Percentiles rank a stretch among this genome's conserved stretches.
phyloP scores from a whole-genome alignment of 2,888 invertebrate species.

The Drosophila kokeensis region DNA sequence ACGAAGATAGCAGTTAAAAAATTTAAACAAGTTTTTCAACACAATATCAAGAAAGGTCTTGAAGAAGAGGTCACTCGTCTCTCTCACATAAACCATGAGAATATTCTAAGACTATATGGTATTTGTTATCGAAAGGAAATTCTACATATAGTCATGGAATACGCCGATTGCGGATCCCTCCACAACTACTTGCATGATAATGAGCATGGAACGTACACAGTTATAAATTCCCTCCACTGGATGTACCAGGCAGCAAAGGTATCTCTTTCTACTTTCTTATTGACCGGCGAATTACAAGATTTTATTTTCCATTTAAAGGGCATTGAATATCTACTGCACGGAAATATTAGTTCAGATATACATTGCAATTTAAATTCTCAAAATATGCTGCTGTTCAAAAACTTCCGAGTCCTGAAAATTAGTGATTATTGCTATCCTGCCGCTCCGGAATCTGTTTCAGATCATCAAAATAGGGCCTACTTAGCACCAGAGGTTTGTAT shows the following conservation, averaged over 20 bases:
- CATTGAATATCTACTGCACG: neutral
- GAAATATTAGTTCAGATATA: neutral
- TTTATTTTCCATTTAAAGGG: neutral
- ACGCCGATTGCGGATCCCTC: slow-evolving; percentile 7
- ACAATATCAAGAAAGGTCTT: neutral
- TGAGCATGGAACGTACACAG: neutral
- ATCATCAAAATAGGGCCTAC: neutral
- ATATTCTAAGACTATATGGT: neutral
- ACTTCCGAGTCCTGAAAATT: slow-evolving; percentile 4
- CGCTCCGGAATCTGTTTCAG: too few species aligned
- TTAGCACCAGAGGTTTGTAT: slow-evolving; percentile 13
- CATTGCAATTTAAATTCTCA: slow-evolving; percentile 6
- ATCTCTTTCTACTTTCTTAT: neutral
- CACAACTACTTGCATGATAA: slow-evolving; percentile 11
- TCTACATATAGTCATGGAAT: neutral
- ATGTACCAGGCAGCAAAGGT: slow-evolving; percentile 12
- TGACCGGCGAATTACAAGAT: too few species aligned
- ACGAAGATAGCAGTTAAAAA: neutral
- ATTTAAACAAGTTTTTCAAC: fast-evolving
- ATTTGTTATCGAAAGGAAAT: neutral
- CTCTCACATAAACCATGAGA: neutral
- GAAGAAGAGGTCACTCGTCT: neutral
- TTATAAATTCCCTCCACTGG: slow-evolving; percentile 1
- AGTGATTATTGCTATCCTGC: slow-evolving; percentile 1
- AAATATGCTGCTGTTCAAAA: slow-evolving; percentile 9